A percentile compares a stretch with the other conserved stretches of the same genome.
phyloP scores from a whole-genome alignment of 2,113 vertebrate genomes.

The Ciconia stormi region DNA sequence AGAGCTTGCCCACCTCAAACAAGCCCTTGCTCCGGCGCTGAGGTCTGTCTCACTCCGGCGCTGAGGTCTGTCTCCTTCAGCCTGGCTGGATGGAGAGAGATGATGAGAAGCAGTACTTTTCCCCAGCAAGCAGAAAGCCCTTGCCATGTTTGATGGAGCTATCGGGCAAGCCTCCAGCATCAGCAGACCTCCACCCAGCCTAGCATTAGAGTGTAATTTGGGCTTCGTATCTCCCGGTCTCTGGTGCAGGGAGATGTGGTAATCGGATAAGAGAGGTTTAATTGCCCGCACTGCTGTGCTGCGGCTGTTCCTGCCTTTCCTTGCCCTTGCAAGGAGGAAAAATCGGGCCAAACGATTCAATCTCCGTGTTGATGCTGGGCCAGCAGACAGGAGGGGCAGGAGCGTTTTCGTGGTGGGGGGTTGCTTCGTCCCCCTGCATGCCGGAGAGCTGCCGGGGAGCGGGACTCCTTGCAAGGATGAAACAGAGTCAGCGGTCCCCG shows the following conservation, averaged over 20 bases:
- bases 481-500: neutral
- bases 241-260: neutral
- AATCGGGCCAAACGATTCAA: accelerated
- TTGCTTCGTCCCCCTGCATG: accelerated
- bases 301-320: neutral
- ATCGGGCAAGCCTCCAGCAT: neutral
- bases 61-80: neutral
- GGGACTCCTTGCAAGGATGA: neutral
- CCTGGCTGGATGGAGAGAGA: neutral
- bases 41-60: neutral
- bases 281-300: neutral
- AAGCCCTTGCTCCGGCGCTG: neutral
- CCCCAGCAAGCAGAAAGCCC: neutral
- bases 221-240: neutral
- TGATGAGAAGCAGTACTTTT: neutral
- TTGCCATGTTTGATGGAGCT: neutral
- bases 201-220: neutral
- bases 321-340: neutral
- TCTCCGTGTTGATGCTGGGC: neutral
- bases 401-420: neutral
- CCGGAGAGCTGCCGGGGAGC: accelerated
- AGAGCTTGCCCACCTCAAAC: neutral
- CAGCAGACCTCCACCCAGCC: neutral
- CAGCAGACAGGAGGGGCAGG: neutral
- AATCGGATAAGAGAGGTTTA: neutral